Evolutionary conservation across 2,113 vertebrate genomes (phyloP).

Genomic region (Todiramphus saurophagus): DNA sequence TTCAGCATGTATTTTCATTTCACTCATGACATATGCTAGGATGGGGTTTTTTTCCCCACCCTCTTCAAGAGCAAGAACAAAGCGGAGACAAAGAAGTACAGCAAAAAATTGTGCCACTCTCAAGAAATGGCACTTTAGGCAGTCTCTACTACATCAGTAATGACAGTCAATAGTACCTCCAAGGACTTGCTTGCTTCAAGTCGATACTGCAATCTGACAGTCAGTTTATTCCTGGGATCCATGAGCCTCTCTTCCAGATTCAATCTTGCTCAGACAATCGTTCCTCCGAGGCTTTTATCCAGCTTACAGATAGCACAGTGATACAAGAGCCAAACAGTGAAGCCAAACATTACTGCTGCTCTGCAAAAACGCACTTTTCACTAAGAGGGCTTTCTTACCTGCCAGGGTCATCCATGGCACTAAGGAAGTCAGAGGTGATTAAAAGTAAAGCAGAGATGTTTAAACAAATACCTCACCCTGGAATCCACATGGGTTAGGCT

Average conservation of each 20-base stretch:
- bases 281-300: slow-evolving; percentile 53
- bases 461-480: slow-evolving; percentile 5
- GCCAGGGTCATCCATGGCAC: neutral
- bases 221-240: slow-evolving; percentile 61
- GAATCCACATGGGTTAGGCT: neutral
- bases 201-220: slow-evolving; percentile 60
- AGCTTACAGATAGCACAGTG: neutral
- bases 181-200: slow-evolving; percentile 53
- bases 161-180: slow-evolving; percentile 61
- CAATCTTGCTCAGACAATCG: slow-evolving; percentile 50
- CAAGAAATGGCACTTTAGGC: slow-evolving; percentile 52
- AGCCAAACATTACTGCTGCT: neutral
- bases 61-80: neutral
- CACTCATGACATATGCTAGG: neutral
- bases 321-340: neutral
- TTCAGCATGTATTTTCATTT: neutral
- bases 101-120: slow-evolving; percentile 43
- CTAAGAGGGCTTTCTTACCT: neutral
- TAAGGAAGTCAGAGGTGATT: neutral
- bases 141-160: slow-evolving; percentile 54
- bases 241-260: slow-evolving; percentile 50
- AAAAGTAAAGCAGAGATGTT: slow-evolving; percentile 3
- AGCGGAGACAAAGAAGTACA: neutral
- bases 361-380: neutral
- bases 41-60: neutral